Base-by-base conservation (phyloP, 2,797 vertebrate species). In the Pangasius sanitwongsei region DNA sequence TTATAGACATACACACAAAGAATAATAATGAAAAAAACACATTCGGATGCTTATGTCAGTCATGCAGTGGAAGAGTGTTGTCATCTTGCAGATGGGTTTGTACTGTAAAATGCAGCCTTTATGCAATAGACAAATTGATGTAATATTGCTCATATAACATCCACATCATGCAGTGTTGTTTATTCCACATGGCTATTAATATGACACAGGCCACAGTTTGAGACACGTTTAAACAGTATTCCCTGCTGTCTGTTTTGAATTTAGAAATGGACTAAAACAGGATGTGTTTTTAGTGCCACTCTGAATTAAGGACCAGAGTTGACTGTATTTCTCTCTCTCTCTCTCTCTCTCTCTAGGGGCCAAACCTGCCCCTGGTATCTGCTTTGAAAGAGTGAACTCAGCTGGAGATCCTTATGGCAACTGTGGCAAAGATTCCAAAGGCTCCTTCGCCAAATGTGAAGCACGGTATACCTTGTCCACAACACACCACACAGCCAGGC, bases 381-480 rank as follows among this genome's bases (percentile, higher is more conserved):
- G 97, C 94, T 98, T 98, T 83, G 96, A 97, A 93, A 96, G 96
- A 92, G 99, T 99, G 91, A 99, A 99, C 94, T 99, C 98, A 0
- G 99, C 98, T 0, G 99, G 99, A 0, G 99, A 99, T 93, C 98
- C 98, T 57, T 99, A 99, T 0, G 99, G 99, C 92, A 99, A 99
- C 94, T 99, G 99, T 61, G 99, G 99, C 89, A 99, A 99, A 88
- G 97, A 99, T 93, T 96, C 97, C 91, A 97, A 96, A 94, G 97
- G 97, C 87, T 97, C 97, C 87, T 99, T 99, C 74, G 97, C 97
- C 92, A 99, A 98, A 91, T 99, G 99, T 78, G 97, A 98, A 83
- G 94, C 94, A 89, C 97, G 97, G 99, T 99, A 96, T 59, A 44
- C 37, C 80, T 25, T 16, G 57, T 37, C 41, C 37, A 93, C 87